Percentiles rank a stretch among this genome's conserved stretches.
These are phyloP conservation scores for Thaumetopoea pityocampa DNA, from an alignment of 1,140 invertebrate genomes.

Conservation along the genomic window DNA sequence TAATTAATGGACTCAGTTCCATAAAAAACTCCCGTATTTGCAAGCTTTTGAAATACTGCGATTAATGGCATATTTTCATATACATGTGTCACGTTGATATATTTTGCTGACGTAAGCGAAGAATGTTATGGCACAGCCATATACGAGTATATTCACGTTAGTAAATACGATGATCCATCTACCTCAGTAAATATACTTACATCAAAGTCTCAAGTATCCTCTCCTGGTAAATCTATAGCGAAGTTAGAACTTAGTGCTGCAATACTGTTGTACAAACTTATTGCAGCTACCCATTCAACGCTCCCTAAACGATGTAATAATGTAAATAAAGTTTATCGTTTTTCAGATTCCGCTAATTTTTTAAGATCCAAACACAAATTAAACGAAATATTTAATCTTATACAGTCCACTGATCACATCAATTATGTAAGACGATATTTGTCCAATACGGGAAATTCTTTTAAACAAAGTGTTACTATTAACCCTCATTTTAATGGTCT, in stretches of 20 bases:
- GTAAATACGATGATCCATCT: background rate
- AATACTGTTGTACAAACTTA: background rate
- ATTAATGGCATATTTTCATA: background rate
- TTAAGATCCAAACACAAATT: too few relatives aligned
- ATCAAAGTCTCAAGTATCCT: background rate
- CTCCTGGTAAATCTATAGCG: background rate
- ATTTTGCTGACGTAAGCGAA: background rate
- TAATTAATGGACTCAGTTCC: background rate
- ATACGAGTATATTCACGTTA: background rate
- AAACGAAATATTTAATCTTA: too few relatives aligned
- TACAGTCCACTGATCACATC: too few relatives aligned
- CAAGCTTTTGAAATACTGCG: background rate
- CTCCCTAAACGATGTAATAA: too few relatives aligned
- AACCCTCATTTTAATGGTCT: too few relatives aligned
- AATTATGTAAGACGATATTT: too few relatives aligned
- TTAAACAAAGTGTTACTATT: too few relatives aligned
- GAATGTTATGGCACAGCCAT: background rate
- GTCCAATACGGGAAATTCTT: too few relatives aligned
- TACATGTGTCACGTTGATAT: background rate
- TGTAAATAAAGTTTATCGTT: too few relatives aligned
- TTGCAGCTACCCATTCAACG: too few relatives aligned
- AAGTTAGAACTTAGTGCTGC: background rate
- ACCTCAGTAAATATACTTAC: background rate
- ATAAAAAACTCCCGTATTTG: background rate
- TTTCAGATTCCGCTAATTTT: too few relatives aligned